phyloP scores from a whole-genome alignment of 2,797 vertebrate genomes.

The Peromyscus nudipes region DNA sequence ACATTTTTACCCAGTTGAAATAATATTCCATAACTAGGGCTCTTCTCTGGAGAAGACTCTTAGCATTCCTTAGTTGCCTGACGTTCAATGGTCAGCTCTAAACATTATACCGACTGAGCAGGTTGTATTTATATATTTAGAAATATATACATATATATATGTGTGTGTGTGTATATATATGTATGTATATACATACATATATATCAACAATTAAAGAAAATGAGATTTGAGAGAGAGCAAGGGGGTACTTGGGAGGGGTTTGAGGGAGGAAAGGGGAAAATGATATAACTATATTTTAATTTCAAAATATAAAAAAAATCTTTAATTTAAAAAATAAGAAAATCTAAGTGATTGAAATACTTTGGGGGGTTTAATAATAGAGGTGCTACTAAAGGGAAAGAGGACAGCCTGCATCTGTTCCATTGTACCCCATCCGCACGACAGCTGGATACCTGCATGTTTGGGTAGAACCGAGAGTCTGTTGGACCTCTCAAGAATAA shows the following conservation, averaged over 20 bases:
- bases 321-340: not conserved
- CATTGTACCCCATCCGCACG: not conserved
- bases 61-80: not conserved
- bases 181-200: too few relatives aligned
- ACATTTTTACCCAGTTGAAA: too few relatives aligned
- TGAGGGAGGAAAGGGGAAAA: not conserved
- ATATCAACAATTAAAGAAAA: not conserved
- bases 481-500: not conserved
- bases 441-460: not conserved
- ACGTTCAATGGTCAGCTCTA: not conserved
- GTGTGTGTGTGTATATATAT: too few relatives aligned
- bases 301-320: not conserved
- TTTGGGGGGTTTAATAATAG: not conserved
- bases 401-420: not conserved
- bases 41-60: not conserved
- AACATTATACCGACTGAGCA: not conserved
- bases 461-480: not conserved
- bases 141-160: not conserved
- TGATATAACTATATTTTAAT: not conserved
- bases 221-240: not conserved
- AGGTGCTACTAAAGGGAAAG: not conserved
- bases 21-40: not conserved
- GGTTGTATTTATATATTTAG: not conserved
- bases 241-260: not conserved
- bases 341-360: not conserved